phyloP scores from a whole-genome alignment of 2,888 invertebrate genomes.

The Tenodera sinensis region DNA sequence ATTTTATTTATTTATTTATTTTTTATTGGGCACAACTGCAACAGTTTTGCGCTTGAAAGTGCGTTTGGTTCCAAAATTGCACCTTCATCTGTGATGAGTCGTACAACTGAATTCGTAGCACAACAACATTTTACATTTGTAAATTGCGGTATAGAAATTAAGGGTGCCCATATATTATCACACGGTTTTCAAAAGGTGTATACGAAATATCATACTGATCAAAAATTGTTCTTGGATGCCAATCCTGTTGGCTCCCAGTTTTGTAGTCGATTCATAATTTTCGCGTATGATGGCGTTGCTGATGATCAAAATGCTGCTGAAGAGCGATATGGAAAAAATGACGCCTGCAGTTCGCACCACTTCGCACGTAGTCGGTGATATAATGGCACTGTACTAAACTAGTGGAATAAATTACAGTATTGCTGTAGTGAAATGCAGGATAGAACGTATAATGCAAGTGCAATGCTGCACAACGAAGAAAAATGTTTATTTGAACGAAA shows the following conservation, averaged over 20 bases:
- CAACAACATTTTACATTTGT: no score
- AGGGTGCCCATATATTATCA: no score
- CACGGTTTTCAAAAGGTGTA: no score
- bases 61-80: no score
- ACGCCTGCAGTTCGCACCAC: neutral
- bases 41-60: no score
- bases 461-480: neutral
- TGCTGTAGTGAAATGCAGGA: neutral
- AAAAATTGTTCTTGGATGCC: no score
- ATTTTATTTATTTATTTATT: no score
- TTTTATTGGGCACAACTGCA: no score
- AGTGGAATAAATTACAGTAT: neutral
- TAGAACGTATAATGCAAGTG: neutral
- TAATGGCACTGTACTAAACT: neutral
- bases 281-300: neutral
- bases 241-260: neutral
- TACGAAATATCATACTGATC: no score
- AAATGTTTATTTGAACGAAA: neutral
- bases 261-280: neutral
- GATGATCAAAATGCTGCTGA: neutral
- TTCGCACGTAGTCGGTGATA: neutral
- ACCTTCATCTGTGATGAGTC: no score
- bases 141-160: no score
- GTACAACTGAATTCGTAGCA: no score
- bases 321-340: neutral